phyloP scores from a whole-genome alignment of 2,797 vertebrate species.

The Microchirus variegatus region DNA sequence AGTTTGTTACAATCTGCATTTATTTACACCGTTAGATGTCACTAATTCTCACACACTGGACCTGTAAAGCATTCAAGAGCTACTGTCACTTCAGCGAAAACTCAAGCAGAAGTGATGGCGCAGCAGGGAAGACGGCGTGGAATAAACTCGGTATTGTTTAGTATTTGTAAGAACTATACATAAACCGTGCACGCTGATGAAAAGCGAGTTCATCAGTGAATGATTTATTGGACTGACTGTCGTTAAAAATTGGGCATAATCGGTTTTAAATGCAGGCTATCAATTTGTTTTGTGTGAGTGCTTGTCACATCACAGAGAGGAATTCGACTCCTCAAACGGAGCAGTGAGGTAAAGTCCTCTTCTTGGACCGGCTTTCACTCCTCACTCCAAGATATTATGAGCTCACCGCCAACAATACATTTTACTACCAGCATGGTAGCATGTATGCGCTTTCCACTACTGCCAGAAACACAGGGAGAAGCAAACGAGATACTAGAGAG shows the following conservation, averaged over 20 bases:
- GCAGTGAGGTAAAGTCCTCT: slow-evolving; percentile 53
- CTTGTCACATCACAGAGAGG: slow-evolving; percentile 22
- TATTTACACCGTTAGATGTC: too few relatives aligned
- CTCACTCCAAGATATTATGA: slow-evolving; percentile 44
- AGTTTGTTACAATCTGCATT: too few relatives aligned
- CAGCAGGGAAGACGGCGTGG: too few relatives aligned
- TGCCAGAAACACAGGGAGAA: slow-evolving; percentile 72
- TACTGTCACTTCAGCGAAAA: too few relatives aligned
- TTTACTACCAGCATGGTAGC: slow-evolving; percentile 65
- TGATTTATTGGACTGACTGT: slow-evolving; percentile 10
- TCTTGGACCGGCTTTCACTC: slow-evolving; percentile 30
- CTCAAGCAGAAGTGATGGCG: too few relatives aligned
- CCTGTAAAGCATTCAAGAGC: too few relatives aligned
- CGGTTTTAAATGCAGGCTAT: slow-evolving; percentile 45
- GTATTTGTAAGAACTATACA: background rate
- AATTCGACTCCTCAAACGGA: slow-evolving; percentile 28
- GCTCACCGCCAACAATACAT: slow-evolving; percentile 52
- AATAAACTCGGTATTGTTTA: background rate
- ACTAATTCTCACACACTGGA: too few relatives aligned
- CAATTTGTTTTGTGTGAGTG: slow-evolving; percentile 18
- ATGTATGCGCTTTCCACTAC: slow-evolving; percentile 55
- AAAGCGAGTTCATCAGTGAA: too few relatives aligned
- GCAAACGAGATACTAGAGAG: slow-evolving; percentile 35
- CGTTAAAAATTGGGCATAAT: slow-evolving; percentile 36
- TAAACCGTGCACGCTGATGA: too few relatives aligned